Evolutionary conservation across 2,113 vertebrate species (phyloP).

Genomic region (Poecile atricapillus): DNA sequence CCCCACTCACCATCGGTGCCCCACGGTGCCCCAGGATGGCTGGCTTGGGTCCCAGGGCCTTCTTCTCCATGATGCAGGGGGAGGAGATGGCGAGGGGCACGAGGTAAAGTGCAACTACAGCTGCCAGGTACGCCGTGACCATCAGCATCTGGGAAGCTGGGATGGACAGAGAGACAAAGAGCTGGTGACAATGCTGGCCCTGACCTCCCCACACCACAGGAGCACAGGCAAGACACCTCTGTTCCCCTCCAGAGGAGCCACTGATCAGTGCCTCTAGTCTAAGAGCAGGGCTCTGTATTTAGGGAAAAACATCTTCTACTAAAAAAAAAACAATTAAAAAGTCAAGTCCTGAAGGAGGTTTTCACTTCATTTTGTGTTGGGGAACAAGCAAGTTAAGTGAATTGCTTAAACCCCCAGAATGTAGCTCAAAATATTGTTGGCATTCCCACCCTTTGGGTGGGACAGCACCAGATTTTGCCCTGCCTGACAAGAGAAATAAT

Average conservation of each 20-base stretch:
- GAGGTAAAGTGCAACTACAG: constrained; percentile 84
- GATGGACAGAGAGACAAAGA: background rate
- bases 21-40: constrained; percentile 86
- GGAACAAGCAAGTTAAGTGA: background rate
- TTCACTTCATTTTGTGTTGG: background rate
- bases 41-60: constrained; percentile 81
- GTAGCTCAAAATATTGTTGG: background rate
- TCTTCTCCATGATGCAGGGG: constrained; percentile 92
- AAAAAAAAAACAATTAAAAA: background rate
- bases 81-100: constrained; percentile 89
- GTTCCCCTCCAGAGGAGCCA: background rate
- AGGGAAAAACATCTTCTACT: background rate
- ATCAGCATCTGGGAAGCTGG: constrained; percentile 84
- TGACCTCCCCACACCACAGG: background rate
- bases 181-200: background rate
- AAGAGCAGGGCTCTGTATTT: background rate
- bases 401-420: background rate
- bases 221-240: background rate
- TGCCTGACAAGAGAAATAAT: background rate
- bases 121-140: constrained; percentile 77
- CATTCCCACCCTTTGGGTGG: background rate
- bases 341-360: background rate
- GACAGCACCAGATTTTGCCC: background rate
- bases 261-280: accelerated
- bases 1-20: constrained; percentile 87